A percentile compares a stretch with the other conserved stretches of the same genome.
phyloP scores from a whole-genome alignment of 35 echinoderm and acorn worm species.

The Ophioderma brevispina region DNA sequence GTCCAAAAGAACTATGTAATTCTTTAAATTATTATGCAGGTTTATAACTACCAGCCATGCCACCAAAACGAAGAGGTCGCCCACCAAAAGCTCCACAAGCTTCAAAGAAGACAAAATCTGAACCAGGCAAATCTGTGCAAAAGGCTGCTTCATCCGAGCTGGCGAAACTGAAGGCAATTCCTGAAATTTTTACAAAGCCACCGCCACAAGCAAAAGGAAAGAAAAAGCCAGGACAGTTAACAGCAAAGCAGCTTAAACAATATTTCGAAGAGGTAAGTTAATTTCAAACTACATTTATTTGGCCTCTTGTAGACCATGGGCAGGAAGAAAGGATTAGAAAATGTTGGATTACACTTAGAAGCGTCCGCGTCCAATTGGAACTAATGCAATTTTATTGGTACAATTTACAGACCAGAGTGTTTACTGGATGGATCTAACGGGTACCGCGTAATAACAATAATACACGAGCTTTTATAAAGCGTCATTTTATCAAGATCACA shows the following conservation, averaged over 20 bases:
- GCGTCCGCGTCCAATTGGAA: neutral
- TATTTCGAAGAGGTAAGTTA: slow-evolving; percentile 64
- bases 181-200: slow-evolving; percentile 31
- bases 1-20: no score
- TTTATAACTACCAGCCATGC: no score
- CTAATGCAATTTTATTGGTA: neutral
- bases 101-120: no score
- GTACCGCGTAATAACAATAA: no score
- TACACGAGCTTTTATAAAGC: neutral
- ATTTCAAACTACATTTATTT: neutral
- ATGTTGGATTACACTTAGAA: neutral
- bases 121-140: no score
- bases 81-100: no score
- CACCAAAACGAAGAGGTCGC: no score
- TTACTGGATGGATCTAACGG: no score
- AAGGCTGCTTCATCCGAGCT: no score
- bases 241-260: slow-evolving; percentile 32
- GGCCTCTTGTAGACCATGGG: no score
- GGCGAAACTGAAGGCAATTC: slow-evolving; percentile 1
- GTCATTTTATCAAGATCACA: no score
- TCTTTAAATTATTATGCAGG: no score
- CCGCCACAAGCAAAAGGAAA: slow-evolving; percentile 50
- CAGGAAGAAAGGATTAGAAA: neutral
- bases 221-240: slow-evolving; percentile 54
- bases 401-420: neutral